Evolutionary conservation across 1,140 invertebrate species (phyloP).

Genomic region (Globodera rostochiensis): DNA sequence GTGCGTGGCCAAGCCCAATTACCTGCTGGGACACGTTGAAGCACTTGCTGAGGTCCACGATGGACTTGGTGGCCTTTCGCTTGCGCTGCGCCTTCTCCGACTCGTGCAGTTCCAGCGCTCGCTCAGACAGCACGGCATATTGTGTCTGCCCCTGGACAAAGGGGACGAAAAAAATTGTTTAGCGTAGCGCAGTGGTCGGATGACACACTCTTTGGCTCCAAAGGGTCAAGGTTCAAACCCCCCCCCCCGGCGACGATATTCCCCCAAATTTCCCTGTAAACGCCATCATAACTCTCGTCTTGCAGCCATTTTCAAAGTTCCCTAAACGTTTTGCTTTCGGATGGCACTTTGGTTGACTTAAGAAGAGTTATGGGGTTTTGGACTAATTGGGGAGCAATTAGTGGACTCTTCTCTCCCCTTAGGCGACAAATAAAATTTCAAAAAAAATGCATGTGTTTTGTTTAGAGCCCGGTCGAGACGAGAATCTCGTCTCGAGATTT

Average conservation of each 20-base stretch:
- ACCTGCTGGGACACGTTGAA: constrained; percentile 49
- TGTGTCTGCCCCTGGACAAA: not conserved
- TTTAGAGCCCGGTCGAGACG: too few relatives aligned
- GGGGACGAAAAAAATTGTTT: not conserved
- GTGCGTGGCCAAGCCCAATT: not conserved
- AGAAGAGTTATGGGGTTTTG: too few relatives aligned
- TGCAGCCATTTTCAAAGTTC: too few relatives aligned
- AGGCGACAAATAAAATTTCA: too few relatives aligned
- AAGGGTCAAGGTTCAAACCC: not conserved
- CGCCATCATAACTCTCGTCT: too few relatives aligned
- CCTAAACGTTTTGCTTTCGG: too few relatives aligned
- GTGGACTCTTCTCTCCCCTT: too few relatives aligned
- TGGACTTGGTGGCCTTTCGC: constrained; percentile 42
- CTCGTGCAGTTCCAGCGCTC: constrained; percentile 46
- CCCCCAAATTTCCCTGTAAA: too few relatives aligned
- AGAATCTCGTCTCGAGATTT: too few relatives aligned
- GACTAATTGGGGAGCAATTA: too few relatives aligned
- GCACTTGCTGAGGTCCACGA: constrained; percentile 42
- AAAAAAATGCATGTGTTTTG: too few relatives aligned
- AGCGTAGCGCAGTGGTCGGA: not conserved
- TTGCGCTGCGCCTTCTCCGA: constrained; percentile 44
- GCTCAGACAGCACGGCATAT: constrained; percentile 41
- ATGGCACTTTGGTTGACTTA: too few relatives aligned
- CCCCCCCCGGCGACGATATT: not conserved
- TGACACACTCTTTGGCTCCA: not conserved